Conservation (phyloP, 2,113 vertebrate genomes). For the Gulo gulo region DNA sequence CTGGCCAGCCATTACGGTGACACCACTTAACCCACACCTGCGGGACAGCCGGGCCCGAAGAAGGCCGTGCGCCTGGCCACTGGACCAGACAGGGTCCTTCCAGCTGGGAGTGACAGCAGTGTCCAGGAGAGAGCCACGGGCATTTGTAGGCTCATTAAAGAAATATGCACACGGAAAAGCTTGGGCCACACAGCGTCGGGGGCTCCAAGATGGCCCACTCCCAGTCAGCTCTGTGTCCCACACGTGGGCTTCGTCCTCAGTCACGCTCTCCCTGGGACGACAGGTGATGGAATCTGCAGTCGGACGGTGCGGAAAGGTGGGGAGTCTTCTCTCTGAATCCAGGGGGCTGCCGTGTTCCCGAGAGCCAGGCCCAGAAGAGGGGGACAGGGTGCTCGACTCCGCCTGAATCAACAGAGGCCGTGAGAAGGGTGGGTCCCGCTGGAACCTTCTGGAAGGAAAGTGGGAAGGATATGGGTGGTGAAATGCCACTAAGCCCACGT, state of each 20-base stretch:
- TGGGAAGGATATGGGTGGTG: rapidly evolving
- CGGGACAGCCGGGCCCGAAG: rapidly evolving
- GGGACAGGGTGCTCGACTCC: rapidly evolving
- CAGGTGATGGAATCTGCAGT: background rate
- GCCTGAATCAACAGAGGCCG: background rate
- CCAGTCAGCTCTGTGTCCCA: background rate
- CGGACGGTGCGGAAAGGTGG: rapidly evolving
- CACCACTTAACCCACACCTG: background rate
- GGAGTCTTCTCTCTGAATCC: background rate
- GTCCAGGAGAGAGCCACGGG: rapidly evolving
- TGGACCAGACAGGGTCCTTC: background rate
- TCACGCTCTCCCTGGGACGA: background rate
- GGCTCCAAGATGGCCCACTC: rapidly evolving
- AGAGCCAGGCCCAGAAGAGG: background rate
- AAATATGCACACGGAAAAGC: too few species aligned
- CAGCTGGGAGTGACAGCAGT: rapidly evolving
- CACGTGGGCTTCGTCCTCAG: rapidly evolving
- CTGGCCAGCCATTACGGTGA: background rate
- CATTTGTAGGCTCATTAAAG: rapidly evolving
- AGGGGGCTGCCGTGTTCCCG: too few species aligned
- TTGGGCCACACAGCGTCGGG: rapidly evolving
- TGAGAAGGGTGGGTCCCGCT: rapidly evolving
- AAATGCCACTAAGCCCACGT: rapidly evolving
- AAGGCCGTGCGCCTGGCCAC: background rate
- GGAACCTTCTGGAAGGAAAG: background rate